These are phyloP conservation scores for Vanacampus margaritifer DNA, from an alignment of 2,113 vertebrate species.

Conservation along the genomic window DNA sequence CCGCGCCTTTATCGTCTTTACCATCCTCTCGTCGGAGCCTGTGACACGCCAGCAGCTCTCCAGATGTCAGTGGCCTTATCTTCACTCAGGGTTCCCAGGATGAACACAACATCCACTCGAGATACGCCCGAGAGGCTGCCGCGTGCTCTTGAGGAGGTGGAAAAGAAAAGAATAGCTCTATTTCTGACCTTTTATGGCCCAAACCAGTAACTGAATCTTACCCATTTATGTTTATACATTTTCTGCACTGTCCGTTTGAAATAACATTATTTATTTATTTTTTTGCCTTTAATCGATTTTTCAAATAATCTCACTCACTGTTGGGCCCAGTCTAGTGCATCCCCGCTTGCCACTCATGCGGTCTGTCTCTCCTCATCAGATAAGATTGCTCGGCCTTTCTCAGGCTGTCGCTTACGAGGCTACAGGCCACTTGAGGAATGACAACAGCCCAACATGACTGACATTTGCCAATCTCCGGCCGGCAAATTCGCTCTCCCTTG, in stretches of 20 bases:
- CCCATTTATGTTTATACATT: no score
- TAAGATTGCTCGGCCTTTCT: slow-evolving; percentile 61
- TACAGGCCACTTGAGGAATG: slow-evolving; percentile 66
- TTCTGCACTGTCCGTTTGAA: no score
- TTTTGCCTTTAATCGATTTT: no score
- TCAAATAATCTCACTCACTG: background rate
- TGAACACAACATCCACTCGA: slow-evolving; percentile 73
- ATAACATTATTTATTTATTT: no score
- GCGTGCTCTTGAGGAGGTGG: slow-evolving; percentile 27
- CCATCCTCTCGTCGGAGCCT: background rate
- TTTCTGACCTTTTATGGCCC: no score
- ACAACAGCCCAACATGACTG: slow-evolving; percentile 53
- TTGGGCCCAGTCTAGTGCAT: slow-evolving; percentile 17
- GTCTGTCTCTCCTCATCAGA: slow-evolving; percentile 45
- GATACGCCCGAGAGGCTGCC: slow-evolving; percentile 61
- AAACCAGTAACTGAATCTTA: no score
- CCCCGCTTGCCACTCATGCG: slow-evolving; percentile 19
- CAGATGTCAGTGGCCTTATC: slow-evolving; percentile 67
- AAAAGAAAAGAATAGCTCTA: slow-evolving; percentile 10
- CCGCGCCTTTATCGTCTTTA: background rate
- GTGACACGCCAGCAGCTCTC: slow-evolving; percentile 37
- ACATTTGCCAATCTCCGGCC: slow-evolving; percentile 37
- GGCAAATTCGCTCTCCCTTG: slow-evolving; percentile 1
- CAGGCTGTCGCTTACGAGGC: slow-evolving; percentile 58
- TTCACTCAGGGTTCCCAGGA: slow-evolving; percentile 64